Conservation (phyloP, 2,113 vertebrate genomes). For the Tyto alba region DNA sequence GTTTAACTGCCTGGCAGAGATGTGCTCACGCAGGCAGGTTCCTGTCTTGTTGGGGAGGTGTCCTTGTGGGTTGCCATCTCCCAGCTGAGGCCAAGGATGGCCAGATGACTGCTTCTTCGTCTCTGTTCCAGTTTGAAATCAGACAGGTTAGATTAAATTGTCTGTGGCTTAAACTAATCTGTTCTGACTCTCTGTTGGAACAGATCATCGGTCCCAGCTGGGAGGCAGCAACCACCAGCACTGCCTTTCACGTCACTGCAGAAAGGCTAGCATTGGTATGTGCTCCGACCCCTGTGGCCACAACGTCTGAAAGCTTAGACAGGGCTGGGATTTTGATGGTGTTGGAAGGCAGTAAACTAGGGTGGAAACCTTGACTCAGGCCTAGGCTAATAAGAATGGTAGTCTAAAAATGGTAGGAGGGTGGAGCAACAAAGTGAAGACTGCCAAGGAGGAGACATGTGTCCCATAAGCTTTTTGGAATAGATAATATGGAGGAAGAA, state of each 20-base stretch:
- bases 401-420: neutral
- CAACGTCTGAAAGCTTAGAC: neutral
- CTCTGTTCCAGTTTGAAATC: constrained; percentile 16
- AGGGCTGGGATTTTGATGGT: neutral
- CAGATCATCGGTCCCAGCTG: constrained; percentile 5
- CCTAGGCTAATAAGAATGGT: neutral
- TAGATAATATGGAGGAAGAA: neutral
- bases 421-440: neutral
- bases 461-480: neutral
- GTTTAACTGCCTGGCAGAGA: constrained; percentile 8
- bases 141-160: constrained; percentile 53
- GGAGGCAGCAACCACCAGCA: neutral
- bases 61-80: constrained; percentile 3
- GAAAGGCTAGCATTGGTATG: neutral
- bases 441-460: neutral
- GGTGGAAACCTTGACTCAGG: neutral
- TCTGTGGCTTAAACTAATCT: constrained; percentile 44
- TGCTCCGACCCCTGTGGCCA: accelerated
- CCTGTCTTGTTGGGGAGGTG: neutral
- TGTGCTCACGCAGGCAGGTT: neutral
- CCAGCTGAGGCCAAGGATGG: constrained; percentile 28
- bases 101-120: constrained; percentile 19
- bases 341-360: neutral
- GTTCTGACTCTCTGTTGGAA: constrained; percentile 44
- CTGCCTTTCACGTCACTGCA: neutral